These are phyloP conservation scores for Suncus etruscus DNA, from an alignment of 2,113 vertebrate genomes.

Conservation along the genomic window DNA sequence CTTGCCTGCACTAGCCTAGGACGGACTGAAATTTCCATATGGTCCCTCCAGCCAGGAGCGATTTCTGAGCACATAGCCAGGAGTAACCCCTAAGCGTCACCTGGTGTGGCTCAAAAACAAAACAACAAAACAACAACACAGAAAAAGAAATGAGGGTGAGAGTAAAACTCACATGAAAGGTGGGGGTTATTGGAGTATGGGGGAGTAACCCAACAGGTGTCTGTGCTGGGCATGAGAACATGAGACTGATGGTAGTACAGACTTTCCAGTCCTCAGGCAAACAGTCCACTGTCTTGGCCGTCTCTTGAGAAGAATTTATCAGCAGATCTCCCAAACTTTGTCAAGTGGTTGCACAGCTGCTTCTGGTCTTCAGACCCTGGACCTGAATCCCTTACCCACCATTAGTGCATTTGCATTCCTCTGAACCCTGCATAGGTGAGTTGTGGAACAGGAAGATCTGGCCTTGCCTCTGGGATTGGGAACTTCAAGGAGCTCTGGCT, in stretches of 20 bases:
- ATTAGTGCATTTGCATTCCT: background rate
- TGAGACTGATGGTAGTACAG: background rate
- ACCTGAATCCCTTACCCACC: constrained; percentile 18
- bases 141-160: background rate
- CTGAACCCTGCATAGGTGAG: constrained; percentile 9
- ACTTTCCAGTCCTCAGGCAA: background rate
- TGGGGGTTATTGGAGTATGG: background rate
- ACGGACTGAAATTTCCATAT: too few species aligned
- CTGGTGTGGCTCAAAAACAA: too few species aligned
- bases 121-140: too few species aligned
- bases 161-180: background rate
- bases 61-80: too few species aligned
- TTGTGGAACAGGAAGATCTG: constrained; percentile 13
- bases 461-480: constrained; percentile 37
- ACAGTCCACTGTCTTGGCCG: background rate
- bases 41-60: too few species aligned
- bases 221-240: background rate
- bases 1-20: too few species aligned
- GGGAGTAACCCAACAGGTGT: background rate
- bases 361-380: background rate
- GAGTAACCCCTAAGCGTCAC: too few species aligned
- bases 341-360: background rate
- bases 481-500: constrained; percentile 44
- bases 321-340: background rate
- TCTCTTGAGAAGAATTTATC: too few species aligned